Base-by-base conservation (phyloP, 2,888 invertebrate species). In the Epiperipatus broadwayi region DNA sequence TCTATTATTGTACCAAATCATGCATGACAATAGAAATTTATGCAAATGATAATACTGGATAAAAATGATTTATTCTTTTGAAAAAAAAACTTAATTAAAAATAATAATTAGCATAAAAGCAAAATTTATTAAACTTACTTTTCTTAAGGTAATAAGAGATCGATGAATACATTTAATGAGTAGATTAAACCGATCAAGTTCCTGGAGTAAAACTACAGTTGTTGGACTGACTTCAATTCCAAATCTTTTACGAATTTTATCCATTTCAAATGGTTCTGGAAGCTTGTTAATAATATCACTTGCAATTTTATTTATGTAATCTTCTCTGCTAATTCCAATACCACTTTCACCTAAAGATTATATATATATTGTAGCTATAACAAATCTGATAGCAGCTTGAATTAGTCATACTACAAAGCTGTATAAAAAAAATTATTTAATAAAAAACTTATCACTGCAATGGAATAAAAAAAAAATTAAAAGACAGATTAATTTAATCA, bases 131-230 rank as follows among this genome's bases (percentile, higher is more conserved):
- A 19, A 16, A 4, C 21, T 46, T 56, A 61, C 55, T 57, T 78
- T 78, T 52, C 74, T 69, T 8, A 89, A 64, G 35, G 78, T 68
- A 3, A 69, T 62, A 28, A 89, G 63, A 0, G 78, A 78, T 41
- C 59, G 64, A 12, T 63, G 64, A 69, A 89, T 83, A 37, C 67
- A 68, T 8, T 55, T 54, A 37, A 84, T 72, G 1, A 89, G 67
- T 15, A 67, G 65, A 59, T 89, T 89, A 58, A 85, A 85, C 43
- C 84, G 69, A 51, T 87, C 84, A 27, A 89, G 58, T 57, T 89
- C 63, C 64, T 89, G 87, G 37, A 87, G 65, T 35, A 89, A 60
- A 1, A 89, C 87, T 12, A 87, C 76, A 0, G 78, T 72, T 0
- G 80, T 76, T 2, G 87, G 87, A 3, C 78, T 72, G 48, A 85